These are phyloP conservation scores for Pangasius sanitwongsei DNA, from an alignment of 2,797 vertebrate species.

Conservation along the genomic window DNA sequence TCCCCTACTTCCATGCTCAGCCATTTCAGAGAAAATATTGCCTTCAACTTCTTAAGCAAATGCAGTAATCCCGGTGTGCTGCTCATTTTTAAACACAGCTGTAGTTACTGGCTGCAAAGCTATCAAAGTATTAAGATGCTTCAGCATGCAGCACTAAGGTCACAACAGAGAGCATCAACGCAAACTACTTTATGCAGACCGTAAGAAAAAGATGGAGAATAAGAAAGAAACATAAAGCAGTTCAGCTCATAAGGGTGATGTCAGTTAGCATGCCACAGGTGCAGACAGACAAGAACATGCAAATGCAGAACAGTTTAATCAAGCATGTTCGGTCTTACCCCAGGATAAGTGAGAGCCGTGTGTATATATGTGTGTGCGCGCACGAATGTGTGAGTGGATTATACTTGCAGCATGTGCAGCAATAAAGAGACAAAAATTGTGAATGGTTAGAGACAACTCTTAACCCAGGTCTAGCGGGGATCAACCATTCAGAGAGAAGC, in stretches of 20 bases:
- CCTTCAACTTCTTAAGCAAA: background rate
- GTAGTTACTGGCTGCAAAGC: constrained; percentile 5
- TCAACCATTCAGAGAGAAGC: background rate
- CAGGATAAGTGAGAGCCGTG: constrained; percentile 82
- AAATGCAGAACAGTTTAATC: constrained; percentile 51
- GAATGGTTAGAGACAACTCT: constrained; percentile 34
- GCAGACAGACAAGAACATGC: constrained; percentile 66
- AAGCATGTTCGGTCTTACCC: constrained; percentile 82
- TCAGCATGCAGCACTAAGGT: constrained; percentile 42
- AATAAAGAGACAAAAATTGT: constrained; percentile 28
- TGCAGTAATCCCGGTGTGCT: background rate
- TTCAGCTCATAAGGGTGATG: constrained; percentile 1
- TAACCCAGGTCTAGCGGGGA: background rate
- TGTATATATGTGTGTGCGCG: constrained; percentile 20
- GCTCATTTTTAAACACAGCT: background rate
- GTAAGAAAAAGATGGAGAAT: background rate
- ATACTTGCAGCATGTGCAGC: constrained; percentile 35
- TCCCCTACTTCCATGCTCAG: background rate
- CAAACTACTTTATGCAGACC: constrained; percentile 57
- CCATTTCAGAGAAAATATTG: background rate
- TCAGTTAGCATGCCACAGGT: constrained; percentile 34
- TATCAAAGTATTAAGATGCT: constrained; percentile 7
- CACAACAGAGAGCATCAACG: constrained; percentile 12
- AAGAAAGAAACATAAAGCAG: background rate
- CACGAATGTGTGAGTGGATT: constrained; percentile 22